Base-by-base conservation (phyloP, 2,797 vertebrate genomes). In the Coilia nasus region DNA sequence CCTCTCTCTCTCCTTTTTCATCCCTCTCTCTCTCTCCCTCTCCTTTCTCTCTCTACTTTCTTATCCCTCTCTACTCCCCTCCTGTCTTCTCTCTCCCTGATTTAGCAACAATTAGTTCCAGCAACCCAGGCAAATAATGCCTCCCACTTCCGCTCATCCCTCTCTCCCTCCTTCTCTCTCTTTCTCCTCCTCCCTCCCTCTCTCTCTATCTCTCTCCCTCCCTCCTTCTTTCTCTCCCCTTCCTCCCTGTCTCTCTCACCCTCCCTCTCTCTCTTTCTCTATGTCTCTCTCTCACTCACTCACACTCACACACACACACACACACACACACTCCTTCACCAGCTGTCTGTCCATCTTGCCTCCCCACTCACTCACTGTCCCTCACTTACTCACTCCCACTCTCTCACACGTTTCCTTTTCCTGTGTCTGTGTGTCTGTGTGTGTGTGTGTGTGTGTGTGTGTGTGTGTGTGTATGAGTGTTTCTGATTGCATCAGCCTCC, bases 51-150 rank as follows among this genome's bases (percentile, higher is more conserved):
- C 64, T 71, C 25, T 71, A 25, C 5, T 12, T 10, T 12, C 23
- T 23, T 28, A 2, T 14, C 62, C 6, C 62, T 28, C 62, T 11
- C 25, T 31, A n/a, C 23, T n/a, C 14, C 14, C 6, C 64, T 71
- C 7, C 23, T 25, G 11, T 64, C 60, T 23, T 64, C 60, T 64
- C 56, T 3, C 28, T 71, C 64, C 64, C 25, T 25, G 25, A 28
- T 67, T 31, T 71, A 71, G 64, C 64, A 31, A 28, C 28, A 31
- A 35, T 71, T 35, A 71, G 64, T 71, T 71, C 28, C 64, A 71
- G 64, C 28, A 31, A 15, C 35, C 64, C 64, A 71, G 64, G 28
- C 64, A 71, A 25, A 71, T 71, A 71, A 35, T 71, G 64, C 25
- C 64, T 35, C 28, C 28, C 28, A 35, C 25, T 35, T 71, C 64